Evolutionary conservation across 2,888 invertebrate genomes (phyloP), one percentile per base, ranked within the genome.

Genomic region (Limnephilus lunatus): DNA sequence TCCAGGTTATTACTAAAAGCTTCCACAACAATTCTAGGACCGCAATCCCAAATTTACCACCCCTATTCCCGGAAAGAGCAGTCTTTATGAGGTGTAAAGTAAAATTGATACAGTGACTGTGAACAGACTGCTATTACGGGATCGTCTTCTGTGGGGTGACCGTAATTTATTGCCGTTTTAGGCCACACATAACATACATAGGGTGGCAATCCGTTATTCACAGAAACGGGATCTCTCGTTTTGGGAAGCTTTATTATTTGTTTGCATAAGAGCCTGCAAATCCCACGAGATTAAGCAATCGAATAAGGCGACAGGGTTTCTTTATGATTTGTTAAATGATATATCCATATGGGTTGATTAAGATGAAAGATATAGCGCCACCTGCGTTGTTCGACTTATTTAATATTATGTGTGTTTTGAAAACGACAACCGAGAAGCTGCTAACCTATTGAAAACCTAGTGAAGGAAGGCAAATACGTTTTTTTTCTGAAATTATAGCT

Each of bases 61-160:
- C 90, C 90, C 90, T 82, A 14, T 44, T 68, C 81, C 48, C 30
- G 39, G 31, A 35, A 87, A 90, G 89, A 91, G 53, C 93, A 87
- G 85, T 93, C 92, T 91, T 93, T 93, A 93, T 92, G 92, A 92
- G 92, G 92, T 92, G 92, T 92, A 92, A 93, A 93, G 92, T 93
- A 91, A 93, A 91, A 93, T 93, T 92, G 93, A 93, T 93, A 89
- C 93, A 92, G 88, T 88, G 93, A 85, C 85, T 90, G 90, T 68
- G 90, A 90, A 90, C 85, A 85, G 68, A 85, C 90, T 53, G 53
- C 85, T 48, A 85, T 90, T 90, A 90, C 80, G 90, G 85, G 85
- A 81, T 82, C 90, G n/a, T 53, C 68, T 25, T 25, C 68, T 68
- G 32, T 89, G 35, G 88, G 88, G 88, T 89, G 88, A 89, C 68